These are phyloP conservation scores for Regulus satrapa DNA, from an alignment of 2,113 vertebrate species.

Conservation along the genomic window DNA sequence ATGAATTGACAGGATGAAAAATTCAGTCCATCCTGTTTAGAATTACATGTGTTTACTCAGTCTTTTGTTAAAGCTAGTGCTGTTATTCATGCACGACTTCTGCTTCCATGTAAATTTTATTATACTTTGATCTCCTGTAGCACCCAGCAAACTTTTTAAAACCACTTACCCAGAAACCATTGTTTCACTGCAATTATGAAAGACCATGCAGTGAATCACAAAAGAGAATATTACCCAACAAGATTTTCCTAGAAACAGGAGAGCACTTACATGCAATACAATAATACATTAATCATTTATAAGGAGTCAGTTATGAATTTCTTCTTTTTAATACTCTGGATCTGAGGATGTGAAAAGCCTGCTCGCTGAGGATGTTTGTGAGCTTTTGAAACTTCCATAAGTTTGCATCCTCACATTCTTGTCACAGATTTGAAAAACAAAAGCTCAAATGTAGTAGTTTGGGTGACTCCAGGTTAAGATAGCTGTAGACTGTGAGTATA, in stretches of 20 bases:
- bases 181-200: constrained; percentile 51
- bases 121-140: constrained; percentile 16
- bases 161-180: background rate
- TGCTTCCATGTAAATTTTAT: constrained; percentile 23
- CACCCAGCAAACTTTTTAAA: constrained; percentile 20
- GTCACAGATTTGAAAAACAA: background rate
- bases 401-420: background rate
- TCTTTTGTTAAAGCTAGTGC: background rate
- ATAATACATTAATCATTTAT: constrained; percentile 39
- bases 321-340: background rate
- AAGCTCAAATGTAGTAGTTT: background rate
- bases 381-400: background rate
- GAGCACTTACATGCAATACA: constrained; percentile 19
- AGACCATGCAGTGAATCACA: constrained; percentile 23
- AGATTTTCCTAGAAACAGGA: constrained; percentile 39
- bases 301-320: constrained; percentile 22
- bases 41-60: background rate
- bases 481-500: background rate
- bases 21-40: constrained; percentile 1
- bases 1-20: background rate
- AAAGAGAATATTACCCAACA: constrained; percentile 30
- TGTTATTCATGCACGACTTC: background rate
- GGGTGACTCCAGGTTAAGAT: background rate
- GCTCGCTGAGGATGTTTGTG: background rate
- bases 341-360: background rate